These are phyloP conservation scores for Bucorvus abyssinicus DNA, from an alignment of 2,797 vertebrate genomes.

Conservation along the genomic window DNA sequence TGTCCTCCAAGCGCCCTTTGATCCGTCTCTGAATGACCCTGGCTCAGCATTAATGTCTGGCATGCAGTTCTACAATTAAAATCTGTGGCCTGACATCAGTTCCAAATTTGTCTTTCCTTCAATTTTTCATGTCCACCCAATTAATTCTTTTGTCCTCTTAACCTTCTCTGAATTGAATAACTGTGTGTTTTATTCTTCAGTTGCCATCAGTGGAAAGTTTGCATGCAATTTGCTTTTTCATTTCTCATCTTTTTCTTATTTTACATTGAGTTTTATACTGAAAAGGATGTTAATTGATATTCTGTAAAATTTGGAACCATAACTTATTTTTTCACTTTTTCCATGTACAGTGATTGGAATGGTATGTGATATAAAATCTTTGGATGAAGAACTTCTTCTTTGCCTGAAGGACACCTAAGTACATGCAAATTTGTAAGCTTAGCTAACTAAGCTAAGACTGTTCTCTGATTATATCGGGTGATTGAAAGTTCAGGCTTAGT, in stretches of 20 bases:
- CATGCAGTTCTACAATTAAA: conserved; percentile 65
- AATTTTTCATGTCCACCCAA: conserved; percentile 63
- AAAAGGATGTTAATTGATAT: background rate
- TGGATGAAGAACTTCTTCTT: background rate
- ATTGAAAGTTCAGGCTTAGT: background rate
- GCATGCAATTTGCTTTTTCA: background rate
- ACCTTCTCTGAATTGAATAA: background rate
- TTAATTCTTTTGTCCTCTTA: conserved; percentile 56
- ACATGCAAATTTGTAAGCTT: background rate
- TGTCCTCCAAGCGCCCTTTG: conserved; percentile 51
- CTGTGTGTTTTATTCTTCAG: background rate
- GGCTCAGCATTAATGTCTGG: conserved; percentile 7
- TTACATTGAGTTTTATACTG: background rate
- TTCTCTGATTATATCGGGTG: background rate
- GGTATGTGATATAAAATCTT: background rate
- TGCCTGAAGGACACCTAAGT: background rate
- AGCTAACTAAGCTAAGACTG: background rate
- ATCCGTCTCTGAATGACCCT: conserved; percentile 36
- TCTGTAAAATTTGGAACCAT: background rate
- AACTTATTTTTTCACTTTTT: fast-evolving
- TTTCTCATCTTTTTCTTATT: background rate
- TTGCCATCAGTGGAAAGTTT: background rate
- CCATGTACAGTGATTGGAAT: background rate
- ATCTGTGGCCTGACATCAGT: conserved; percentile 61
- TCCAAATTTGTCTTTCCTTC: conserved; percentile 55